Conservation (phyloP, 2,888 invertebrate genomes). For the Eupeodes latifasciatus region DNA sequence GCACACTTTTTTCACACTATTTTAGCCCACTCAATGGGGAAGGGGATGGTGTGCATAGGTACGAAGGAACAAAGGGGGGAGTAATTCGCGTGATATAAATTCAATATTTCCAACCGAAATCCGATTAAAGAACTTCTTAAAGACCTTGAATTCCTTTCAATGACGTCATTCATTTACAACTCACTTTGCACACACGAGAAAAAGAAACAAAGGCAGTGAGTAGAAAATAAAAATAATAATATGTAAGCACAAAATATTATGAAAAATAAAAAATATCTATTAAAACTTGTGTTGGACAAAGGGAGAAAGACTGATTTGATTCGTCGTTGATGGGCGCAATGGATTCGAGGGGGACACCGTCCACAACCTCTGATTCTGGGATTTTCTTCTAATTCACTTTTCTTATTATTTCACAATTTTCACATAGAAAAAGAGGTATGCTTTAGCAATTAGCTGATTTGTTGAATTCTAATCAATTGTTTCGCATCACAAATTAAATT, state of each 20-base stretch:
- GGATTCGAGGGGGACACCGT: slow-evolving; percentile 51
- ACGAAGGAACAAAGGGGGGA: background rate
- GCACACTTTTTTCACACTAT: background rate
- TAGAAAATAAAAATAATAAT: slow-evolving; percentile 61
- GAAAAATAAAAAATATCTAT: slow-evolving; percentile 10
- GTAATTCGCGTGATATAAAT: slow-evolving; percentile 25
- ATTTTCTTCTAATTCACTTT: slow-evolving; percentile 31
- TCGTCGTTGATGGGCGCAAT: slow-evolving; percentile 54
- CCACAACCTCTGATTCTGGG: slow-evolving; percentile 46
- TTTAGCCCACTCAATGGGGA: slow-evolving; percentile 16
- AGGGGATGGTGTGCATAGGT: background rate
- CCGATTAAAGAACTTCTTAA: slow-evolving; percentile 69
- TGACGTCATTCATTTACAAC: slow-evolving; percentile 82
- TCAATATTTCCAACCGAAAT: slow-evolving; percentile 19
- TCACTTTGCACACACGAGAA: slow-evolving; percentile 59
- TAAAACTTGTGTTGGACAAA: background rate
- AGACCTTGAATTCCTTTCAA: slow-evolving; percentile 83
- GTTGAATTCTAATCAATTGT: slow-evolving; percentile 35
- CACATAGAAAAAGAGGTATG: slow-evolving; percentile 17
- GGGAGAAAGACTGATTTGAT: slow-evolving; percentile 49
- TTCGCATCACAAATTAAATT: slow-evolving; percentile 12
- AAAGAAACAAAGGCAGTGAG: slow-evolving; percentile 64
- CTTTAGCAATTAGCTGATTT: slow-evolving; percentile 27
- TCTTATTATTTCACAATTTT: slow-evolving; percentile 37
- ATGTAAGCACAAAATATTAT: slow-evolving; percentile 41